These are phyloP conservation scores for Cenopis cana DNA, from an alignment of 2,888 invertebrate genomes.

Conservation along the genomic window DNA sequence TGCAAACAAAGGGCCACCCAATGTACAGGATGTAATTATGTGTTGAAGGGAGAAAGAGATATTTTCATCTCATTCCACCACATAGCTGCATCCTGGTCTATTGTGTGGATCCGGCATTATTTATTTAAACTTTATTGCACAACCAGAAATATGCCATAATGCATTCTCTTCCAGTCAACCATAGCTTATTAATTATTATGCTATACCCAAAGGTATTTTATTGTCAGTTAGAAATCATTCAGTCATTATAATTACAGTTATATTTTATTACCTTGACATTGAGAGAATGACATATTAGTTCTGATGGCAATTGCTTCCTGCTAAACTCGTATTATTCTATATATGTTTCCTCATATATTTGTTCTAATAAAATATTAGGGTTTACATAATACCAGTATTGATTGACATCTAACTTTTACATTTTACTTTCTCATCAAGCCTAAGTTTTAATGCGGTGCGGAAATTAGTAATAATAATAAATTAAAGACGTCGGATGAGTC, in stretches of 20 bases:
- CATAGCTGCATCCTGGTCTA: too few relatives aligned
- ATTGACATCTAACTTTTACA: background rate
- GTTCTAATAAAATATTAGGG: background rate
- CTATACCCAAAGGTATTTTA: background rate
- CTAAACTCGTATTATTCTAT: background rate
- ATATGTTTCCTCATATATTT: conserved; percentile 8
- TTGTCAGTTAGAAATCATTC: too few relatives aligned
- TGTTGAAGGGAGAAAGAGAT: too few relatives aligned
- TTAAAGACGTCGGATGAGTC: conserved; percentile 28
- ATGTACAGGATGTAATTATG: too few relatives aligned
- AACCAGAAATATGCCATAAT: too few relatives aligned
- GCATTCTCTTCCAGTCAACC: too few relatives aligned
- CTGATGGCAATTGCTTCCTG: conserved; percentile 15
- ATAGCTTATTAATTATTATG: too few relatives aligned
- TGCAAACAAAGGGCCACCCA: too few relatives aligned
- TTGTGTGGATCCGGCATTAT: too few relatives aligned
- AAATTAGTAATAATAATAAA: conserved; percentile 6
- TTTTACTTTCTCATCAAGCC: background rate
- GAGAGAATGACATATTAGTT: conserved; percentile 4
- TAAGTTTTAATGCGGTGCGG: background rate
- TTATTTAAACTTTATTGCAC: too few relatives aligned
- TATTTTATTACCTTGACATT: conserved; percentile 24
- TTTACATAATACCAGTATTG: conserved; percentile 24
- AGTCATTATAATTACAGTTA: background rate
- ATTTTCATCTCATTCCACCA: too few relatives aligned